Evolutionary conservation across 2,888 invertebrate genomes (phyloP).

Genomic region (Oscheius sp.): DNA sequence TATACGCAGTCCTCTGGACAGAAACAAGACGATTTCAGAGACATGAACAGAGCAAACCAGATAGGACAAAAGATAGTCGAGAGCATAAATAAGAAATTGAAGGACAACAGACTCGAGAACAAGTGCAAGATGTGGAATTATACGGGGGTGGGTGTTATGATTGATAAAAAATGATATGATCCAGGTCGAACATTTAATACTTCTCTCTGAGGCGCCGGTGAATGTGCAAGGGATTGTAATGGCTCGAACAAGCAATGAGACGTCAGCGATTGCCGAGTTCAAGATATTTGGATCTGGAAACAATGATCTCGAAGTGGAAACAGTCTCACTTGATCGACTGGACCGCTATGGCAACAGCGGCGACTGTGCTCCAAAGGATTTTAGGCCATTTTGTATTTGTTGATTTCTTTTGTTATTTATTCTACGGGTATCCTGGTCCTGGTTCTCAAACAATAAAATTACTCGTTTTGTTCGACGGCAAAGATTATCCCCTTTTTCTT

Average conservation of each 20-base stretch:
- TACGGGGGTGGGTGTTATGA: not conserved
- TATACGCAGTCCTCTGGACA: not conserved
- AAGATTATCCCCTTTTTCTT: not conserved
- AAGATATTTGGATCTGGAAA: not conserved
- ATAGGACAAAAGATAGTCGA: not conserved
- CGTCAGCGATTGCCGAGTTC: not conserved
- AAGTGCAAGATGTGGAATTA: not conserved
- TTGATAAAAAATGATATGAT: not conserved
- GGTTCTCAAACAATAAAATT: not conserved
- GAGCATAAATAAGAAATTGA: conserved; percentile 8
- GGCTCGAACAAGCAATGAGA: not conserved
- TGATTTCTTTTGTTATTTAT: not conserved
- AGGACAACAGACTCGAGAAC: not conserved
- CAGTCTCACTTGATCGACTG: conserved; percentile 3
- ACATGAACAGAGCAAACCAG: not conserved
- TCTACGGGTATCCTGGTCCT: not conserved
- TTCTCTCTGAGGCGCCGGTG: not conserved
- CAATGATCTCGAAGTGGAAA: not conserved
- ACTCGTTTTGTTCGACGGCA: too few relatives aligned
- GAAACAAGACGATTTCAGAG: not conserved
- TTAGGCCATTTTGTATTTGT: not conserved
- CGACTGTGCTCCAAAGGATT: not conserved
- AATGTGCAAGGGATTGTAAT: not conserved
- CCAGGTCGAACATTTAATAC: not conserved
- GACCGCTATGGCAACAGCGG: conserved; percentile 8